Evolutionary conservation across 2,797 vertebrate species (phyloP).

Genomic region (Micromesistius poutassou): DNA sequence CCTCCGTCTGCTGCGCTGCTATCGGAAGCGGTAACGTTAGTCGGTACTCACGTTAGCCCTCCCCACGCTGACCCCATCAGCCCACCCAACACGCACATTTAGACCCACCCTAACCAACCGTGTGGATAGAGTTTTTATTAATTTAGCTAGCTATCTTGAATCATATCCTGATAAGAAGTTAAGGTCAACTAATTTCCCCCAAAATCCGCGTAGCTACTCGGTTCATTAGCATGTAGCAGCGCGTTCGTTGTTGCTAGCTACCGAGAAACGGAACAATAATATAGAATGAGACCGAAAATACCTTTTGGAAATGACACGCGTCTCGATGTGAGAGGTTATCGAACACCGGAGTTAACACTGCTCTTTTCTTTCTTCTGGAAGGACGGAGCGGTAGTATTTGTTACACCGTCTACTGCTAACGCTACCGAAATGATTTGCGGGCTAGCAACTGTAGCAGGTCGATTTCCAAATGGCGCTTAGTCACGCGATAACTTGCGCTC

Average conservation of each 20-base stretch:
- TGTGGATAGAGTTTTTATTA: background rate
- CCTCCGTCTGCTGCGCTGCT: no score
- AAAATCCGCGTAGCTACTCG: background rate
- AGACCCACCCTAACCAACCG: background rate
- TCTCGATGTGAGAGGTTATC: constrained; percentile 38
- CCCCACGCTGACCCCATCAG: background rate
- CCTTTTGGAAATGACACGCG: constrained; percentile 45
- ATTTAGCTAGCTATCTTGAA: background rate
- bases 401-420: background rate
- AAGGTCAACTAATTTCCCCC: background rate
- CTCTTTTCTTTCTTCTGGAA: background rate
- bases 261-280: background rate
- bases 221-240: background rate
- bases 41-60: background rate
- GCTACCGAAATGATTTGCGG: background rate
- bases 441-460: background rate
- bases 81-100: background rate
- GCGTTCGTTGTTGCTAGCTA: background rate
- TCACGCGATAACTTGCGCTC: constrained; percentile 7
- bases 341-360: background rate
- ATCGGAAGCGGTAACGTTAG: background rate
- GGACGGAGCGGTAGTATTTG: background rate
- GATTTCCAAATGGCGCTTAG: constrained; percentile 12
- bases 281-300: constrained; percentile 36
- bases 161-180: background rate